Evolutionary conservation across 2,888 invertebrate species (phyloP).

Genomic region (Phyto melanocephala): DNA sequence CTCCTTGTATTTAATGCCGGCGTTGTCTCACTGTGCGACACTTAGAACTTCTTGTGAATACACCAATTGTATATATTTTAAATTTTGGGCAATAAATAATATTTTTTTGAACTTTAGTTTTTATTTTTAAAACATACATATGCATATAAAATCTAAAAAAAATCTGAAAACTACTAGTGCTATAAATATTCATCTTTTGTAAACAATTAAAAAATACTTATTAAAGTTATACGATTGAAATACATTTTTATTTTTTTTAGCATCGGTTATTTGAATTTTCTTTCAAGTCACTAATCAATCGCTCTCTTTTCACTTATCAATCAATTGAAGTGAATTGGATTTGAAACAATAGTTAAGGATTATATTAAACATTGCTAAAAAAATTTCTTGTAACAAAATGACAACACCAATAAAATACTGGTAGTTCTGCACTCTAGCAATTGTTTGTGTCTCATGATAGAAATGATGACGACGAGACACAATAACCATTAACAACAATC

Average conservation of each 20-base stretch:
- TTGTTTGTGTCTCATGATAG: slow-evolving; percentile 16
- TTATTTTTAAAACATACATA: too few relatives aligned
- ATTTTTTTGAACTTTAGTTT: too few relatives aligned
- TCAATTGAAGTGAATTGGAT: slow-evolving; percentile 47
- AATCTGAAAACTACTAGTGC: too few relatives aligned
- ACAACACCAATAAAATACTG: slow-evolving; percentile 64
- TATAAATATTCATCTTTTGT: too few relatives aligned
- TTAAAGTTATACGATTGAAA: too few relatives aligned
- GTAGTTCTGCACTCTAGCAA: slow-evolving; percentile 15
- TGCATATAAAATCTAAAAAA: too few relatives aligned
- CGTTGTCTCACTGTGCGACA: too few relatives aligned
- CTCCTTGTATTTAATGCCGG: too few relatives aligned
- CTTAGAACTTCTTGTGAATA: too few relatives aligned
- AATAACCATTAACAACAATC: slow-evolving; percentile 57
- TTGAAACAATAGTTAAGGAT: slow-evolving; percentile 12
- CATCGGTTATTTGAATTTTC: slow-evolving; percentile 32
- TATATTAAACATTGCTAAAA: slow-evolving; percentile 27
- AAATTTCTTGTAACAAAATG: slow-evolving; percentile 58
- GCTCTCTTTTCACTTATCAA: slow-evolving; percentile 65
- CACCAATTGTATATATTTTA: too few relatives aligned
- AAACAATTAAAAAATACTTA: too few relatives aligned
- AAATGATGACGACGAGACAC: slow-evolving; percentile 42
- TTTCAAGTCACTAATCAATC: slow-evolving; percentile 57
- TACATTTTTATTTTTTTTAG: background rate
- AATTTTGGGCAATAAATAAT: too few relatives aligned